Evolutionary conservation across 35 echinoderm and acorn worm genomes (phyloP).

Genomic region (Strongylocentrotus purpuratus): DNA sequence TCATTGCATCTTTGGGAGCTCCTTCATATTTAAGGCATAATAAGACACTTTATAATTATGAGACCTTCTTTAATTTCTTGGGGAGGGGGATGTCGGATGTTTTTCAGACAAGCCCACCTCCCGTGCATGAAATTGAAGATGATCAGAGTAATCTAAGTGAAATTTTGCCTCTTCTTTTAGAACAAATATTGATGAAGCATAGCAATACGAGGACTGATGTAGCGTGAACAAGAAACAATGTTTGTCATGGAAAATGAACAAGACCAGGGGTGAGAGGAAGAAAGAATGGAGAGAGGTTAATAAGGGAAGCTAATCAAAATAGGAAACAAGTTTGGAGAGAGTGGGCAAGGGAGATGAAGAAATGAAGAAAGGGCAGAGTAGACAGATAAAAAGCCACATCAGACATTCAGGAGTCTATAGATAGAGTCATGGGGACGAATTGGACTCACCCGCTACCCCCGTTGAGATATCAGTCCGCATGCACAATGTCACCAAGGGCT

Average conservation of each 20-base stretch:
- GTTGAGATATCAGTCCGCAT: conserved; percentile 1
- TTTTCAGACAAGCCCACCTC: too few relatives aligned
- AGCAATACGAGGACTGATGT: neutral
- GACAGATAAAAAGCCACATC: neutral
- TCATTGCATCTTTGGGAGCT: neutral
- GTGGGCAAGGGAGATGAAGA: neutral
- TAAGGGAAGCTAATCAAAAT: neutral
- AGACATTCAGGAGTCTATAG: conserved; percentile 5
- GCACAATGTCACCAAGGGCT: conserved; percentile 7
- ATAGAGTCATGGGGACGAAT: conserved; percentile 16
- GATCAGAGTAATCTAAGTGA: neutral
- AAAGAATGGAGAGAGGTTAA: neutral
- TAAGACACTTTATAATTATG: too few relatives aligned
- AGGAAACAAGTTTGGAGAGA: neutral
- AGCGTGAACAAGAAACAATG: neutral
- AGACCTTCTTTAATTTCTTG: too few relatives aligned
- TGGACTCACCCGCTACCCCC: neutral
- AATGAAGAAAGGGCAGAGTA: conserved; percentile 1
- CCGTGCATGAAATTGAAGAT: neutral
- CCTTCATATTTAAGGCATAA: neutral
- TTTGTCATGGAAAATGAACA: neutral
- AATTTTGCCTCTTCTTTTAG: neutral
- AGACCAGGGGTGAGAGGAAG: neutral
- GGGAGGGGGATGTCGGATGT: too few relatives aligned
- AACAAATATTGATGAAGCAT: neutral